Conservation (phyloP, 2,888 invertebrate species). For the Nipponacmea schrenckii region DNA sequence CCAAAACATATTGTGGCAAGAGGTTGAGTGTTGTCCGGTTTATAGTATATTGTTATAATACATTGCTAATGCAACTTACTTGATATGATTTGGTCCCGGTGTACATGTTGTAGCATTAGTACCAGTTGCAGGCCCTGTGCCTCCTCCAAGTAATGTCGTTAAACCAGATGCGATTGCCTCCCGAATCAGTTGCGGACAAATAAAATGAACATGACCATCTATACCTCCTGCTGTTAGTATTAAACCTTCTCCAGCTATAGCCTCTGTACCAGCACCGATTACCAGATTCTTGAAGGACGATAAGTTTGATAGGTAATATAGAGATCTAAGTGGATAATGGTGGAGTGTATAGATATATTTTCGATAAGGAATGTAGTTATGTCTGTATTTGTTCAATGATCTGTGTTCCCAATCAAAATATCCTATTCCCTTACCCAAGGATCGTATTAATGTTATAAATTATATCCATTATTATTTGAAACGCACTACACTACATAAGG, state of each 20-base stretch:
- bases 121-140: constrained; percentile 64
- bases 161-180: constrained; percentile 63
- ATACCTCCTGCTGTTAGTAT: constrained; percentile 64
- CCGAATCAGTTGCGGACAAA: constrained; percentile 60
- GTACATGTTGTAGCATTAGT: constrained; percentile 63
- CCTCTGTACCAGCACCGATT: constrained; percentile 64
- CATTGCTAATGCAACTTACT: too few species aligned
- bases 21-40: too few species aligned
- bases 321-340: too few species aligned
- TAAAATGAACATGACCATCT: constrained; percentile 63
- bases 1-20: too few species aligned
- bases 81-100: constrained; percentile 63
- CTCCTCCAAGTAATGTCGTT: constrained; percentile 65
- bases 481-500: not conserved
- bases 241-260: constrained; percentile 61
- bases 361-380: too few species aligned
- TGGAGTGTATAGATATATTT: too few species aligned
- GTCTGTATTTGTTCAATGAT: too few species aligned
- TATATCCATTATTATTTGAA: too few species aligned
- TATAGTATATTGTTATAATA: too few species aligned
- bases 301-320: not conserved
- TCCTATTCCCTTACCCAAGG: too few species aligned
- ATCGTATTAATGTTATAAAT: too few species aligned
- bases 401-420: too few species aligned
- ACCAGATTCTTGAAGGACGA: constrained; percentile 46